Evolutionary conservation across 2,797 vertebrate species (phyloP), one percentile per base, ranked within the genome.

Genomic region (Muraenolepis orangiensis): DNA sequence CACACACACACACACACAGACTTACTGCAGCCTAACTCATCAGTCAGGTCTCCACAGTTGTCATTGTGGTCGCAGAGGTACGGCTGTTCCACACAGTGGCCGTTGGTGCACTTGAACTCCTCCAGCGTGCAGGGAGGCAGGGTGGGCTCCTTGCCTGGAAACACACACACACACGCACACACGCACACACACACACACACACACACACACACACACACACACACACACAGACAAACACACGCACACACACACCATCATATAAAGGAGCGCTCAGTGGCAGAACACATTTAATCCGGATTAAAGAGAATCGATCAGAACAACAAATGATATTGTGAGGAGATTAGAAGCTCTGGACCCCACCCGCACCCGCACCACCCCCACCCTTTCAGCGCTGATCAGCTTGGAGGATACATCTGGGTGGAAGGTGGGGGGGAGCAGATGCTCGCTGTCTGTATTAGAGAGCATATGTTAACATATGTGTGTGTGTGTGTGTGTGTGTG

Each of bases 11-110:
- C 6, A 61, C 6, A 46, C 3, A 6, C 69, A 66, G 64, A 96
- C 96, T 96, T 93, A 98, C 96, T 95, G 93, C 97, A 98, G 74
- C 96, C 96, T 0, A 89, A 85, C 89, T 98, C 96, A 72, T 98
- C 97, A 11, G 95, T 96, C 72, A 75, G 92, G 78, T 98, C 95
- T 31, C 95, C 95, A 80, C 97, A 98, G 82, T 98, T 96, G 80
- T 97, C 92, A 0, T 95, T 93, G 89, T 96, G 93, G 85, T 98
- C 96, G 74, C 96, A 98, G 0, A 96, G 95, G 4, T 94, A 94
- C 16, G 87, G 91, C 38, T 96, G 77, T 1, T 94, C 81, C 84
- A 98, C 91, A 28, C 97, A 98, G 38, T 91, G 90, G 71, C 94
- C 94, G 61, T 95, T 95, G 81, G 88, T 91, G 86, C 97, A 98